Evolutionary conservation across 2,888 invertebrate species (phyloP).

Genomic region (Chouioia cunea): DNA sequence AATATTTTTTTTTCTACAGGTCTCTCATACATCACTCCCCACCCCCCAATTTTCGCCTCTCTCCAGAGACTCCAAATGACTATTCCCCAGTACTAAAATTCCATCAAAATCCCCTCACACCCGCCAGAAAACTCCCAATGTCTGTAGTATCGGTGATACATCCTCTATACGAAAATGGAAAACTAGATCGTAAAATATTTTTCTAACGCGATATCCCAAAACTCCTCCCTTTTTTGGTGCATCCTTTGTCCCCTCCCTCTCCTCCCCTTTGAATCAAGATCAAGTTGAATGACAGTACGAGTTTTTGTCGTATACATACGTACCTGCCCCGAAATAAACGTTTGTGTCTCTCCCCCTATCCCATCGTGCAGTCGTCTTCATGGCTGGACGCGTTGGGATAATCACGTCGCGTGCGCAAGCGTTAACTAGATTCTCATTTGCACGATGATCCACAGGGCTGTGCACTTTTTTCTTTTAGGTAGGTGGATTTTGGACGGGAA

Average conservation of each 20-base stretch:
- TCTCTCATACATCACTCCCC: too few species aligned
- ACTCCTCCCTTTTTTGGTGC: conserved; percentile 16
- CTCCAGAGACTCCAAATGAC: too few species aligned
- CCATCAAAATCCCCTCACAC: too few species aligned
- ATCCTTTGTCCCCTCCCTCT: not conserved
- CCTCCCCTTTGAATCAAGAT: not conserved
- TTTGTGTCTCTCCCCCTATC: conserved; percentile 29
- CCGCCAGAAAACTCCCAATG: too few species aligned
- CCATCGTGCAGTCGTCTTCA: conserved; percentile 5
- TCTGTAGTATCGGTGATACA: too few species aligned
- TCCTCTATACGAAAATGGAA: conserved; percentile 19
- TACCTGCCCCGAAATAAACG: conserved; percentile 40
- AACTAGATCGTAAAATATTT: conserved; percentile 21
- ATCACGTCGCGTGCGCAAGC: conserved; percentile 8
- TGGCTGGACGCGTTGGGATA: conserved; percentile 41
- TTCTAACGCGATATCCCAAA: conserved; percentile 12
- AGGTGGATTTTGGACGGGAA: conserved; percentile 1
- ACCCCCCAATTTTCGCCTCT: too few species aligned
- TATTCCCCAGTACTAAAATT: too few species aligned
- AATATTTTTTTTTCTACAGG: too few species aligned
- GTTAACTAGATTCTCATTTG: conserved; percentile 44
- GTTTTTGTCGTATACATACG: conserved; percentile 8
- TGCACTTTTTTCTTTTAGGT: not conserved
- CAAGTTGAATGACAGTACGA: conserved; percentile 30
- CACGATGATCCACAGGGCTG: not conserved